phyloP scores from a whole-genome alignment of 1,140 invertebrate species.

The Nixonia krombeini region DNA sequence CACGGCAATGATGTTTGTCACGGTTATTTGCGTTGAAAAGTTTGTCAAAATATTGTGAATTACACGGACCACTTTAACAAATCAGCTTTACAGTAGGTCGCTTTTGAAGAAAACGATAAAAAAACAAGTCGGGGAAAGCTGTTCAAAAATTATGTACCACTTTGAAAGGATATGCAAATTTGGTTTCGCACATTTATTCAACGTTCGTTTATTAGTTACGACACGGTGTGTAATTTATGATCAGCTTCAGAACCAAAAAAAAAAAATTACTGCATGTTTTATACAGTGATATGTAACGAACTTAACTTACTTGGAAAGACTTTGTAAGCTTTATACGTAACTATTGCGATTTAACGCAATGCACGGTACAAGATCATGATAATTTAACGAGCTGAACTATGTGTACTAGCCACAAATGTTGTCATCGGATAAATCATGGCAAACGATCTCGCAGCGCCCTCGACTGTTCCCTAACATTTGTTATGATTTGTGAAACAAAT shows the following conservation, averaged over 20 bases:
- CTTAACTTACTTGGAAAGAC: slow-evolving; percentile 5
- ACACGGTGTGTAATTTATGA: too few relatives aligned
- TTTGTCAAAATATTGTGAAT: slow-evolving; percentile 56
- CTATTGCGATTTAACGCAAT: slow-evolving; percentile 47
- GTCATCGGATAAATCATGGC: slow-evolving; percentile 56
- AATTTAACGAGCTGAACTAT: slow-evolving; percentile 36
- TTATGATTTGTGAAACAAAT: too few relatives aligned
- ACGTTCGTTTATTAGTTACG: too few relatives aligned
- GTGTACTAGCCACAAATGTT: slow-evolving; percentile 62
- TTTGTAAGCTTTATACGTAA: slow-evolving; percentile 37
- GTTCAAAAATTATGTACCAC: too few relatives aligned
- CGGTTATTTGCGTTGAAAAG: slow-evolving; percentile 28
- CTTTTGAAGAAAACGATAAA: slow-evolving; percentile 19
- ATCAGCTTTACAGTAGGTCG: slow-evolving; percentile 24
- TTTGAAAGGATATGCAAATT: too few relatives aligned
- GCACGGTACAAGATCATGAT: slow-evolving; percentile 51
- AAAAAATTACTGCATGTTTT: slow-evolving; percentile 1
- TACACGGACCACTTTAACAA: slow-evolving; percentile 58
- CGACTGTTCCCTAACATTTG: too few relatives aligned
- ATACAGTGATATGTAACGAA: background rate
- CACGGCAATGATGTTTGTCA: slow-evolving; percentile 21
- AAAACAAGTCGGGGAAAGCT: slow-evolving; percentile 9
- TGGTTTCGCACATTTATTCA: too few relatives aligned
- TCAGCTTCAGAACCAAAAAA: slow-evolving; percentile 2
- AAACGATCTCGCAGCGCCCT: background rate